Conservation (phyloP, 2,797 vertebrate species). For the Salmo trutta region DNA sequence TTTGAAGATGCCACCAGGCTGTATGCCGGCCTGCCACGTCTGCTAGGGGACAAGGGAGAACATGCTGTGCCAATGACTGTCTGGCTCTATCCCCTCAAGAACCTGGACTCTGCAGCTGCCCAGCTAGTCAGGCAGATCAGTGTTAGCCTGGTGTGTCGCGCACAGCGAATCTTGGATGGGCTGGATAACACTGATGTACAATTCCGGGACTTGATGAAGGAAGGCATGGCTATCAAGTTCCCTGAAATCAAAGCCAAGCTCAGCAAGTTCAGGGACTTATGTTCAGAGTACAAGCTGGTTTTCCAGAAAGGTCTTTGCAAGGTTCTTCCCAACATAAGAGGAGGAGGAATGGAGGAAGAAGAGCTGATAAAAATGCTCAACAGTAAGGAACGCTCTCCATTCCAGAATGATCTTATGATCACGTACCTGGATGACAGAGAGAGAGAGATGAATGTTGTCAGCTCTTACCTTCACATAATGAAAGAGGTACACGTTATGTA, state of each 20-base stretch:
- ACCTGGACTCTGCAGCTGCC: conserved; percentile 48
- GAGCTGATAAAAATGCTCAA: conserved; percentile 23
- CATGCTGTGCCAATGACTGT: conserved; percentile 54
- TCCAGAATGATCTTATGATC: conserved; percentile 18
- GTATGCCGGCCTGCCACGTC: conserved; percentile 51
- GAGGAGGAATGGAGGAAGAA: conserved; percentile 33
- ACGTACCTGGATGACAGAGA: conserved; percentile 30
- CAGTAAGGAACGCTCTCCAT: conserved; percentile 31
- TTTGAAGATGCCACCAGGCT: conserved; percentile 52
- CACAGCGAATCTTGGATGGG: conserved; percentile 53
- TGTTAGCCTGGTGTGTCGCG: conserved; percentile 24
- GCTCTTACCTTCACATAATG: conserved; percentile 40
- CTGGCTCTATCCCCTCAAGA: conserved; percentile 64
- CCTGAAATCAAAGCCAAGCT: conserved; percentile 45
- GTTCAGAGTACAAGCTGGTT: conserved; percentile 37
- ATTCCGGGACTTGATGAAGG: conserved; percentile 42
- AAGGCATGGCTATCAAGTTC: conserved; percentile 28
- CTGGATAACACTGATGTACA: conserved; percentile 33
- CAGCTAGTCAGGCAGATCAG: conserved; percentile 53
- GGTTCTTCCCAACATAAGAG: conserved; percentile 39
- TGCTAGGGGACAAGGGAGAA: conserved; percentile 48
- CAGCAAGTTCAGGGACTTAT: conserved; percentile 35
- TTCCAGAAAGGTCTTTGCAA: conserved; percentile 48
- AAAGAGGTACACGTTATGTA: conserved; percentile 23
- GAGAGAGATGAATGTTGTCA: conserved; percentile 38